phyloP scores from a whole-genome alignment of 2,113 vertebrate species.

The Xiphophorus couchianus region DNA sequence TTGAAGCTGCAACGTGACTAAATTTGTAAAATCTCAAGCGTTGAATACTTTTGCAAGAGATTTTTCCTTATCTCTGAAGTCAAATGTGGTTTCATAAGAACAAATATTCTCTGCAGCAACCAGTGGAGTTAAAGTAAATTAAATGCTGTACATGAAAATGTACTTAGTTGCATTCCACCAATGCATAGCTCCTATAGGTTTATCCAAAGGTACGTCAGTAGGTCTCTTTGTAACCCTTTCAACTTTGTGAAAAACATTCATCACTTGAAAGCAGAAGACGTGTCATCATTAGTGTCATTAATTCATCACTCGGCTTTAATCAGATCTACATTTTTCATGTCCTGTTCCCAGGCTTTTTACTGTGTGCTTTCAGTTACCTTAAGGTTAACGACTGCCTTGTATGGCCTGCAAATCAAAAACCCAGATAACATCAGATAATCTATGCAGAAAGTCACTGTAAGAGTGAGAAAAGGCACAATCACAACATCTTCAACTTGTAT shows the following conservation, averaged over 20 bases:
- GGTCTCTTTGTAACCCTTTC: constrained; percentile 29
- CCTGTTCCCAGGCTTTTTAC: background rate
- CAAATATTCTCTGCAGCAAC: background rate
- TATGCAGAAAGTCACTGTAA: background rate
- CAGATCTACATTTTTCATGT: constrained; percentile 34
- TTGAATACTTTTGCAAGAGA: background rate
- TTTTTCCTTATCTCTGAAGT: background rate
- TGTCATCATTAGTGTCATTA: constrained; percentile 52
- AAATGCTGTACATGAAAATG: background rate
- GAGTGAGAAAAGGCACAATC: background rate
- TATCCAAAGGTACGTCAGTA: background rate
- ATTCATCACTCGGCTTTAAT: constrained; percentile 43
- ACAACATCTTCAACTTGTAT: background rate
- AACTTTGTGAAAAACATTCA: constrained; percentile 58
- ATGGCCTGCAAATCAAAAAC: background rate
- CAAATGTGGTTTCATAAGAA: background rate
- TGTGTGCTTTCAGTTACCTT: background rate
- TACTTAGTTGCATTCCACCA: background rate
- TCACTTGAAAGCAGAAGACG: constrained; percentile 40
- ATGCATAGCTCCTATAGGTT: background rate
- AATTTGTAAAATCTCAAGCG: background rate
- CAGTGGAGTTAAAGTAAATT: background rate
- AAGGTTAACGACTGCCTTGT: constrained; percentile 1
- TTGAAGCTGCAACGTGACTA: too few species aligned
- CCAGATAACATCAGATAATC: background rate